These are phyloP conservation scores for Lepus townsendii DNA, from an alignment of 2,797 vertebrate species.

Conservation along the genomic window DNA sequence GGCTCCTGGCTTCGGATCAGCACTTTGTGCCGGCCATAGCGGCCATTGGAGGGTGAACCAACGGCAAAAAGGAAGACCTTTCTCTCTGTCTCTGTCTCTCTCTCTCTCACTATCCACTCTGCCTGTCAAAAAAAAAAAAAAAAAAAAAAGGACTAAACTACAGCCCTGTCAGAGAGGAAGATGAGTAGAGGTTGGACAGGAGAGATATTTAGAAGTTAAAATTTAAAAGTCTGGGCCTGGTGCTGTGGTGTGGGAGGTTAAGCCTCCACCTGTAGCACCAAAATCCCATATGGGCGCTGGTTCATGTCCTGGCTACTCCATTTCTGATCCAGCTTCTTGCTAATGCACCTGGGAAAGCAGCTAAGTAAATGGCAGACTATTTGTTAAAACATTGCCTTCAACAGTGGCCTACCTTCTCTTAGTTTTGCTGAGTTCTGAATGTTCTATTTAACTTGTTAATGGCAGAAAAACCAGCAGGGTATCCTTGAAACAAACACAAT, in stretches of 20 bases:
- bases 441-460: not conserved
- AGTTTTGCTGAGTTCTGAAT: not conserved
- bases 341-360: not conserved
- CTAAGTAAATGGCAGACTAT: not conserved
- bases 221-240: not conserved
- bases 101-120: too few species aligned
- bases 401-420: not conserved
- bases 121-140: too few species aligned
- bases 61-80: too few species aligned
- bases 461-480: not conserved
- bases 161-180: not conserved
- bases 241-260: too few species aligned
- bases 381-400: not conserved
- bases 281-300: too few species aligned
- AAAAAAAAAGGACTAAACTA: not conserved
- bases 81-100: too few species aligned
- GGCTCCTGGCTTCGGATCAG: too few species aligned
- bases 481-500: not conserved
- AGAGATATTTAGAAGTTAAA: slow-evolving; percentile 39
- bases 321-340: too few species aligned
- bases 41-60: too few species aligned
- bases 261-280: too few species aligned
- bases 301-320: too few species aligned
- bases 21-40: too few species aligned
- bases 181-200: not conserved